Evolutionary conservation across 2,888 invertebrate genomes (phyloP), one percentile per base, ranked within the genome.

Genomic region (Acleris laterana): DNA sequence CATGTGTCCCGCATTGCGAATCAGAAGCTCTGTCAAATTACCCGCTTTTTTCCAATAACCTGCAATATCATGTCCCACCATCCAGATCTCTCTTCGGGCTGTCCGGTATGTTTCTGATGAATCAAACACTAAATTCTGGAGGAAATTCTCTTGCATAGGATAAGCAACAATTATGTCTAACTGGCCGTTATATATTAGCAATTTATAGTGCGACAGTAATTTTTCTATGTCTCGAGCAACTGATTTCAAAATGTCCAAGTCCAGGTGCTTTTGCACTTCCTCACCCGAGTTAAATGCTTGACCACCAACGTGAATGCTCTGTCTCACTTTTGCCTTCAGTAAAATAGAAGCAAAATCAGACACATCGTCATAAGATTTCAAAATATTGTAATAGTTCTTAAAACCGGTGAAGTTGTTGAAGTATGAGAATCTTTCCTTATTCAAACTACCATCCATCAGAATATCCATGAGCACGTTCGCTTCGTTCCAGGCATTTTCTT

Each of bases 1-100:
- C 93, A 97, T 95, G 77, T 97, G 97, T 0, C 97, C 97, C 9
- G 97, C 95, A 85, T 96, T 94, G 46, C 96, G 90, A 0, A 97
- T 95, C 71, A 97, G 78, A 1, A 96, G 93, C 76, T 96, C 96
- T 0, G 95, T 95, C 22, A 97, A 86, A 77, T 96, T 95, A 0
- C 95, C 95, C 17, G 95, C 95, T 70, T 91, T 92, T 80, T 96
- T 96, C 1, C 93, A 93, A 84, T 96, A 97, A 0, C 97, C 97
- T 1, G 96, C 97, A 17, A 97, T 84, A 51, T 95, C 94, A 3
- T 85, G 81, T 13, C 82, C 94, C 3, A 96, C 94, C 58, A 82
- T 90, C 97, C 97, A 97, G 67, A 95, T 91, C 17, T 90, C 79
- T 42, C 96, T 93, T 0, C 80, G 74, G 0, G 96, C 96, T 0